phyloP scores from a whole-genome alignment of 2,888 invertebrate genomes.

The Oscheius sp. region DNA sequence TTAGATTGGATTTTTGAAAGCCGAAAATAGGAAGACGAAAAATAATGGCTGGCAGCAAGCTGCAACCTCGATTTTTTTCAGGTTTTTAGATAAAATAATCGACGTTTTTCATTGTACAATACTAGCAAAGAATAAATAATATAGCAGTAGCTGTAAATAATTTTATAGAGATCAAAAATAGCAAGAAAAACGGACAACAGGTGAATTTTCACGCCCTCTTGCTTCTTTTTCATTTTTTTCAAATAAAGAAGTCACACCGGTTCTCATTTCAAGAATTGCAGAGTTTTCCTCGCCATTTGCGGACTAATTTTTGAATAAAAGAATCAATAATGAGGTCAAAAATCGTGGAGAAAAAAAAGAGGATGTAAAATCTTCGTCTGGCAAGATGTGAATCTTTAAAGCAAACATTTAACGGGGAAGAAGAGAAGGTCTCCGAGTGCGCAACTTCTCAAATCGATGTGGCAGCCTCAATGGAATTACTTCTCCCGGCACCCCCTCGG shows the following conservation, averaged over 20 bases:
- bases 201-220: too few relatives aligned
- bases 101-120: too few relatives aligned
- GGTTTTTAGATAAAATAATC: too few relatives aligned
- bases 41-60: too few relatives aligned
- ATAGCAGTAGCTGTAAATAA: too few relatives aligned
- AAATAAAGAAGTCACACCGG: not conserved
- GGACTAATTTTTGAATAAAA: not conserved
- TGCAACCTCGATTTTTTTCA: too few relatives aligned
- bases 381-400: conserved; percentile 1
- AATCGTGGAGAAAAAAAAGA: not conserved
- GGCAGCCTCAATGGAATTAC: conserved; percentile 28
- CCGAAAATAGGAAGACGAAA: too few relatives aligned
- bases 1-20: too few relatives aligned
- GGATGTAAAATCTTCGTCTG: conserved; percentile 1
- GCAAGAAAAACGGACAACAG: too few relatives aligned
- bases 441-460: conserved; percentile 33
- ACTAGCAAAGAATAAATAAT: too few relatives aligned
- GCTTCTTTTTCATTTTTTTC: not conserved
- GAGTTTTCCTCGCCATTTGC: too few relatives aligned
- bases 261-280: not conserved
- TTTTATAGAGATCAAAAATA: too few relatives aligned
- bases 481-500: conserved; percentile 4
- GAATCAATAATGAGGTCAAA: not conserved
- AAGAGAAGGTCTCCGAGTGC: conserved; percentile 1
- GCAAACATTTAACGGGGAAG: conserved; percentile 11